These are phyloP conservation scores for Erythrolamprus reginae DNA, from an alignment of 2,113 vertebrate genomes.

Conservation along the genomic window DNA sequence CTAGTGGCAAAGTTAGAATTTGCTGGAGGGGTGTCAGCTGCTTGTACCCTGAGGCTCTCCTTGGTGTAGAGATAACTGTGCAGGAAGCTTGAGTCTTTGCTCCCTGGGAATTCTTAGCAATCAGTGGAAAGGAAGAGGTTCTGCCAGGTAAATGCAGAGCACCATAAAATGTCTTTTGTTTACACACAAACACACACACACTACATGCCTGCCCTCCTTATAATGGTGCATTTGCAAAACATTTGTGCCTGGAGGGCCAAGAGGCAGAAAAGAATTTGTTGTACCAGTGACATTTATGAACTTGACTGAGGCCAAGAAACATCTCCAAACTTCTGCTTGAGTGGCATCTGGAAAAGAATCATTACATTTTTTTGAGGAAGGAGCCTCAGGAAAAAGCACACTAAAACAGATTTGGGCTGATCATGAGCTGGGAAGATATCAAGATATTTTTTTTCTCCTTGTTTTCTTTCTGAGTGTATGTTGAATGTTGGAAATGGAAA, in stretches of 20 bases:
- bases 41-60: slow-evolving; percentile 49
- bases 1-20: slow-evolving; percentile 1
- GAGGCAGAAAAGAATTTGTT: not conserved
- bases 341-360: not conserved
- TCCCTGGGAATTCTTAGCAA: not conserved
- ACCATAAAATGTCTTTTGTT: accelerated
- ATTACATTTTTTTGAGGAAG: not conserved
- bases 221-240: not conserved
- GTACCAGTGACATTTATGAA: accelerated
- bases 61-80: not conserved
- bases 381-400: not conserved
- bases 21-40: slow-evolving; percentile 64
- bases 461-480: not conserved
- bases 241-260: accelerated
- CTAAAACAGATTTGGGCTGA: not conserved
- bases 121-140: not conserved
- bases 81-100: slow-evolving; percentile 25
- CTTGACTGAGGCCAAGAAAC: not conserved
- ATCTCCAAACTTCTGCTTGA: slow-evolving; percentile 3
- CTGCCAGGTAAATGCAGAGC: not conserved
- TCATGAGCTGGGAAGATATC: accelerated
- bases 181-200: not conserved
- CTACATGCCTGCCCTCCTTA: accelerated
- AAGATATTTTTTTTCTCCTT: accelerated
- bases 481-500: not conserved